Percentiles rank a stretch among this genome's conserved stretches.
phyloP scores from a whole-genome alignment of 2,888 invertebrate genomes.

The Biston betularia region DNA sequence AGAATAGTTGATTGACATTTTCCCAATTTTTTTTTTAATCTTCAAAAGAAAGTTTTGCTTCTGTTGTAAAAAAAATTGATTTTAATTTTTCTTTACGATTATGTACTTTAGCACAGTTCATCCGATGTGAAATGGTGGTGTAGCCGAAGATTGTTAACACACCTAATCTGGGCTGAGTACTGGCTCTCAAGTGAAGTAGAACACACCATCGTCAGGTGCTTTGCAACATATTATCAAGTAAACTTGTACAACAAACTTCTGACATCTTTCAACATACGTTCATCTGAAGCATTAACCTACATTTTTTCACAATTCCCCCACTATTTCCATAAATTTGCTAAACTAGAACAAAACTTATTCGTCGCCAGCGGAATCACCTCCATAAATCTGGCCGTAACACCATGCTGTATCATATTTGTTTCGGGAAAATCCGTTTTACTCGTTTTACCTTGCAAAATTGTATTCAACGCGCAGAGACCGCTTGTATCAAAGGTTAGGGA shows the following conservation, averaged over 20 bases:
- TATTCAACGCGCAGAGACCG: constrained; percentile 45
- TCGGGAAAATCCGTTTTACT: constrained; percentile 53
- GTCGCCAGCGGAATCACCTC: constrained; percentile 48
- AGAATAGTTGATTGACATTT: too few species aligned
- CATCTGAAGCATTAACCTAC: constrained; percentile 17
- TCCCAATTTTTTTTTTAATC: too few species aligned
- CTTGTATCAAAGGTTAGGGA: constrained; percentile 29
- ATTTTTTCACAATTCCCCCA: constrained; percentile 38
- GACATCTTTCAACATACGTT: constrained; percentile 5
- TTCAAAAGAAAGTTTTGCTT: too few species aligned
- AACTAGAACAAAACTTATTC: constrained; percentile 46
- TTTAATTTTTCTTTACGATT: too few species aligned
- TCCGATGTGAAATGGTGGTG: too few species aligned
- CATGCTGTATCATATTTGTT: constrained; percentile 55
- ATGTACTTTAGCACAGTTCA: too few species aligned
- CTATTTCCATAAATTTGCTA: constrained; percentile 42
- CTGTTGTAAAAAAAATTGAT: too few species aligned
- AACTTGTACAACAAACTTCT: neutral
- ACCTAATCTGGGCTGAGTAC: too few species aligned
- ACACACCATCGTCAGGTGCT: too few species aligned
- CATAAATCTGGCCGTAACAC: constrained; percentile 55
- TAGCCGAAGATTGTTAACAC: too few species aligned
- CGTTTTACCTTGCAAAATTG: constrained; percentile 51
- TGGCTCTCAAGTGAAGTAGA: too few species aligned
- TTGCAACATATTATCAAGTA: too few species aligned